Conservation (phyloP, 2,888 invertebrate genomes). For the Pteria penguin region DNA sequence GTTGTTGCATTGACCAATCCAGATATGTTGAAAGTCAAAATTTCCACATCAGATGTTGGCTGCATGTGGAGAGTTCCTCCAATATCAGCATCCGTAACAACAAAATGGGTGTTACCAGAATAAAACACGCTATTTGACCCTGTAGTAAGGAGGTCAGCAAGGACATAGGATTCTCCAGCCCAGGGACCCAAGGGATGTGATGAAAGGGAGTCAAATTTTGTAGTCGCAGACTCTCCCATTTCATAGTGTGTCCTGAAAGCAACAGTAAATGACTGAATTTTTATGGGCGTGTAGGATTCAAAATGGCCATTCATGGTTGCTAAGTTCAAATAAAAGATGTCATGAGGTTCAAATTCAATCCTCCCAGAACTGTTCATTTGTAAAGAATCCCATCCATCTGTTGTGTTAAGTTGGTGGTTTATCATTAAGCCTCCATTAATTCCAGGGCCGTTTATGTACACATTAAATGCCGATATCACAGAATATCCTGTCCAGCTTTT, state of each 20-base stretch:
- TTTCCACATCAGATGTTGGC: constrained; percentile 37
- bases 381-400: constrained; percentile 57
- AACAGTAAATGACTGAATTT: constrained; percentile 31
- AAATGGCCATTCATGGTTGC: constrained; percentile 49
- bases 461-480: constrained; percentile 41
- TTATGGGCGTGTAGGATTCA: constrained; percentile 42
- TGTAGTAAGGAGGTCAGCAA: constrained; percentile 37
- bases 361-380: constrained; percentile 45
- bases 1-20: constrained; percentile 13
- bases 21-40: constrained; percentile 37
- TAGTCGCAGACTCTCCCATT: constrained; percentile 34
- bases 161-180: constrained; percentile 38
- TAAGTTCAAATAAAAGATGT: constrained; percentile 49
- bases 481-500: constrained; percentile 53
- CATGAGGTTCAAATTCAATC: constrained; percentile 53
- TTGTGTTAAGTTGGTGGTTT: constrained; percentile 34
- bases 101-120: constrained; percentile 48
- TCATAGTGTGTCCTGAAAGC: constrained; percentile 25
- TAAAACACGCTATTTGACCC: constrained; percentile 41
- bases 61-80: constrained; percentile 42
- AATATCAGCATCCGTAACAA: constrained; percentile 30
- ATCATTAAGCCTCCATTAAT: constrained; percentile 46
- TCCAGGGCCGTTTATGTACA: constrained; percentile 52
- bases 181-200: constrained; percentile 43
- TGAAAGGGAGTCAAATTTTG: constrained; percentile 46